Percentiles rank a stretch among this genome's conserved stretches.
These are phyloP conservation scores for Troilus luridus DNA, from an alignment of 2,888 invertebrate genomes.

Conservation along the genomic window DNA sequence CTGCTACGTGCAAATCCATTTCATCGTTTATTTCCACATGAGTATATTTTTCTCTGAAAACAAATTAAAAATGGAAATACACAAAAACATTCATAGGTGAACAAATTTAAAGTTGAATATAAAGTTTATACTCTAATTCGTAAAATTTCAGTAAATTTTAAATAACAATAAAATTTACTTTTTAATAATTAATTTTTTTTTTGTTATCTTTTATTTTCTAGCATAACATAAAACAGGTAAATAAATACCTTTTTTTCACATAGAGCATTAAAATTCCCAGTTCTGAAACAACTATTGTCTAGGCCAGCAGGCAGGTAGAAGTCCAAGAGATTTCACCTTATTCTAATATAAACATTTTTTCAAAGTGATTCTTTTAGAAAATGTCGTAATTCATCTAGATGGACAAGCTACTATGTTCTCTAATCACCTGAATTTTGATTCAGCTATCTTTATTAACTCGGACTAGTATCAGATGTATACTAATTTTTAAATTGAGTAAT, in stretches of 20 bases:
- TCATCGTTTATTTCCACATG: constrained; percentile 45
- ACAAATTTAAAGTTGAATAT: neutral
- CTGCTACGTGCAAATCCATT: constrained; percentile 39
- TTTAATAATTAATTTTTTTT: no score
- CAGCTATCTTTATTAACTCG: no score
- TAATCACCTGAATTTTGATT: no score
- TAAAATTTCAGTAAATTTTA: neutral
- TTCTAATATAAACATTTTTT: no score
- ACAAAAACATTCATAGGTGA: neutral
- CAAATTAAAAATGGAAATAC: neutral
- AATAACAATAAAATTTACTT: neutral
- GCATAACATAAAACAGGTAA: neutral
- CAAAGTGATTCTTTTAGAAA: neutral
- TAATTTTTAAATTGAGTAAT: no score
- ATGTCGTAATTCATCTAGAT: neutral
- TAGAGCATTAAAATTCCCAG: neutral
- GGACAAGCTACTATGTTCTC: neutral
- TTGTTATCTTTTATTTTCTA: no score
- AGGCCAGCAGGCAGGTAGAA: neutral
- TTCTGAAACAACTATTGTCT: neutral
- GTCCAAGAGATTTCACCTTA: neutral
- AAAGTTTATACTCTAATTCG: neutral
- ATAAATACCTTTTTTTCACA: neutral
- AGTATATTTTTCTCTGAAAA: neutral
- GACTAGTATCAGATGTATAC: no score